A percentile compares a stretch with the other conserved stretches of the same genome.
These are phyloP conservation scores for Eufriesea mexicana DNA, from an alignment of 1,140 invertebrate species.

Conservation along the genomic window DNA sequence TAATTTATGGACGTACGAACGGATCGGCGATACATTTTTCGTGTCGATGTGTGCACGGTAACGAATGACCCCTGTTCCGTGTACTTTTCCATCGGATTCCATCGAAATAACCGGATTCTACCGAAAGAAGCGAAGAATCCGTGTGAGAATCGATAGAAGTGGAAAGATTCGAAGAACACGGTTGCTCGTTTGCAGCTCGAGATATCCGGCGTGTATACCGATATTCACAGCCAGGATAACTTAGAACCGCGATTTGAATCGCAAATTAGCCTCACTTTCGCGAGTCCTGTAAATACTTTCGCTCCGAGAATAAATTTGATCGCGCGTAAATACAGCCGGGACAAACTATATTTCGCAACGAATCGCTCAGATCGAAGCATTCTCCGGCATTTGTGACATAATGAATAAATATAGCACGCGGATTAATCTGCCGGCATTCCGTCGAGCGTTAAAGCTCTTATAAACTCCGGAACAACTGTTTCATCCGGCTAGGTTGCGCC, in stretches of 20 bases:
- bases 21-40: not conserved
- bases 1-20: not conserved
- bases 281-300: not conserved
- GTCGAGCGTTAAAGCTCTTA: conserved; percentile 5
- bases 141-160: too few relatives aligned
- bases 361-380: too few relatives aligned
- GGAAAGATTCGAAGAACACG: too few relatives aligned
- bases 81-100: too few relatives aligned
- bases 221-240: not conserved
- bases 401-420: conserved; percentile 29
- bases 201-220: not conserved
- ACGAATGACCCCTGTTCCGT: too few relatives aligned
- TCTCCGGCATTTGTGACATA: not conserved
- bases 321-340: too few relatives aligned
- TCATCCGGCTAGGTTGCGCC: conserved; percentile 5
- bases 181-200: not conserved
- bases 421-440: conserved; percentile 8
- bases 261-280: not conserved
- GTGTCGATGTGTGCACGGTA: too few relatives aligned
- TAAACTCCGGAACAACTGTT: conserved; percentile 21
- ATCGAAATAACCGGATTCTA: too few relatives aligned
- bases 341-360: not conserved
- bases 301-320: not conserved
- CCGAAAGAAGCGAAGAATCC: too few relatives aligned
- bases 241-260: not conserved